Evolutionary conservation across 2,797 vertebrate genomes (phyloP), one percentile per base, ranked within the genome.

Genomic region (Yasuhikotakia modesta): DNA sequence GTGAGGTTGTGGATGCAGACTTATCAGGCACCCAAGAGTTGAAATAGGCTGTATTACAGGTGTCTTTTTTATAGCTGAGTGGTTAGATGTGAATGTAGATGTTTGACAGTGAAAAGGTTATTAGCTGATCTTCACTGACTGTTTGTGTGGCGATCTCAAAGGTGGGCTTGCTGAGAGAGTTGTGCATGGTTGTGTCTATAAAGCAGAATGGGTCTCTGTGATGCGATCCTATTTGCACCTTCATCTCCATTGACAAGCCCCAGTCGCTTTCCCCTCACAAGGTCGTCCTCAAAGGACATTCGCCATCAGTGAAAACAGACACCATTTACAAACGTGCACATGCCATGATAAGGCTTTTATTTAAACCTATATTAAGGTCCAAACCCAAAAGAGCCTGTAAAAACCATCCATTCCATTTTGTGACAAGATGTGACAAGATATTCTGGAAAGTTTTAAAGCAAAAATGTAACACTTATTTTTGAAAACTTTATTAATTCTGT

Each of bases 191-290:
- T 79, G 73, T 13, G 2, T 76, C 67, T 24, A 73, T 57, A 79
- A 66, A 82, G 64, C 74, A 68, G 66, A 16, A 50, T 50, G 57
- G 48, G 74, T 84, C 85, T 86, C 79, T 83, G 81, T 80, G 81
- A 86, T 82, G 70, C 85, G 16, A 82, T 83, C 79, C 83, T 86
- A 86, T 86, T 86, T 79, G 77, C 85, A 82, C 85, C 81, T 86
- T 50, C 30, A n/a, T 71, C 57, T 77, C 45, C 76, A 75, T 74
- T 81, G 79, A 72, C 73, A 30, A 81, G 79, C 60, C 46, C 53
- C 27, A 70, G 50, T 30, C n/a, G 13, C 57, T 16, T 75, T 70
- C 61, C 60, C 19, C 76, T 21, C 7, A 11, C 69, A 82, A 79
- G 81, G 79, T 81, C 79, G 46, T 83, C 69, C 79, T 83, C 81